Conservation (phyloP, 1,140 invertebrate species). For the Drosophila novamexicana region DNA sequence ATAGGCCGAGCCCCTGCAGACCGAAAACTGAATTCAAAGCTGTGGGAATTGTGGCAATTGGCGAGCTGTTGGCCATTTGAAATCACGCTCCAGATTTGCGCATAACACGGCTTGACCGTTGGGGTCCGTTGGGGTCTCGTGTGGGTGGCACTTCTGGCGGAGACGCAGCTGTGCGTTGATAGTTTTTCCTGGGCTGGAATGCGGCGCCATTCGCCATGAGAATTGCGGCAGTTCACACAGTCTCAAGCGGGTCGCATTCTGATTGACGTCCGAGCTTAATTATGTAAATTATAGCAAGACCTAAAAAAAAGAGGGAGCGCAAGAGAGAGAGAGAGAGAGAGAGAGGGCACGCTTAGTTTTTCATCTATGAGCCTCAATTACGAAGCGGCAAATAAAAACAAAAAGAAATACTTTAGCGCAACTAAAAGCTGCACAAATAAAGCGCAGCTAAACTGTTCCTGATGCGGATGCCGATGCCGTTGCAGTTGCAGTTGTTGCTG, state of each 20-base stretch:
- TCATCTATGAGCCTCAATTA: constrained; percentile 52
- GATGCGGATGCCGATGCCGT: constrained; percentile 38
- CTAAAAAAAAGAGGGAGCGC: background rate
- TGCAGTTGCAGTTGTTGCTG: constrained; percentile 56
- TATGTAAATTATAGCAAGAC: constrained; percentile 39
- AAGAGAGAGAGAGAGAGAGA: background rate
- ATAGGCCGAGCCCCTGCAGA: constrained; percentile 10
- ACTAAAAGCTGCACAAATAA: constrained; percentile 74
- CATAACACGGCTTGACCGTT: constrained; percentile 7
- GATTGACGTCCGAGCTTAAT: constrained; percentile 44
- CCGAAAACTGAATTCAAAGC: constrained; percentile 14
- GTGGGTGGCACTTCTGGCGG: constrained; percentile 56
- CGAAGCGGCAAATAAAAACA: constrained; percentile 35
- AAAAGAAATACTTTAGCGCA: constrained; percentile 49
- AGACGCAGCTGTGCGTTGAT: constrained; percentile 51
- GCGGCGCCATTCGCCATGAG: constrained; percentile 54
- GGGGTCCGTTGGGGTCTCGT: constrained; percentile 21
- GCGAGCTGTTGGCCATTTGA: constrained; percentile 19
- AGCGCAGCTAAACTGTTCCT: constrained; percentile 53
- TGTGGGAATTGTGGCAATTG: constrained; percentile 58
- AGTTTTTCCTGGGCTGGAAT: constrained; percentile 44
- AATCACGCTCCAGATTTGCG: constrained; percentile 33
- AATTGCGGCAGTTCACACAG: constrained; percentile 73
- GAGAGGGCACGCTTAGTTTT: constrained; percentile 37
- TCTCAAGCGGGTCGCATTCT: constrained; percentile 20